Percentiles rank a stretch among this genome's conserved stretches.
Conservation (phyloP, 2,113 vertebrate species). For the Syngnathus typhle region DNA sequence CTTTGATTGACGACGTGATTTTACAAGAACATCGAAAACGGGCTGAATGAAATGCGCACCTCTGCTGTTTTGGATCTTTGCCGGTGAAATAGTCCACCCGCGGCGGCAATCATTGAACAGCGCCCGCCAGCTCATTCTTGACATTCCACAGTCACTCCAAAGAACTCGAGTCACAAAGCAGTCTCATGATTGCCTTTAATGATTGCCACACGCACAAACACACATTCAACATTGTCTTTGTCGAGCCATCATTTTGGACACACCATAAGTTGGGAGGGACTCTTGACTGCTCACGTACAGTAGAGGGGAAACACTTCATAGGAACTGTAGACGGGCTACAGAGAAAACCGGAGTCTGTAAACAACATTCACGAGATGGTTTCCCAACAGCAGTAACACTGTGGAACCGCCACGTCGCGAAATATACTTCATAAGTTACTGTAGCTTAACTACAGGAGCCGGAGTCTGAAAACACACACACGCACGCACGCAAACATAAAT, state of each 20-base stretch:
- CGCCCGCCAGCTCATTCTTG: constrained; percentile 6
- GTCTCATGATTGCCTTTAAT: constrained; percentile 45
- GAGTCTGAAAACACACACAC: constrained; percentile 42
- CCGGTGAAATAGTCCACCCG: constrained; percentile 13
- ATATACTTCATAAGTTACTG: constrained; percentile 57
- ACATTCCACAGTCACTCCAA: constrained; percentile 24
- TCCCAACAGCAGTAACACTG: constrained; percentile 6
- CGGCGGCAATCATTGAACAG: constrained; percentile 24
- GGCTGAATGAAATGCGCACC: background rate
- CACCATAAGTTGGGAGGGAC: background rate
- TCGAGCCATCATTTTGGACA: background rate
- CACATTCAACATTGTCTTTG: background rate
- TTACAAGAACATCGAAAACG: no score
- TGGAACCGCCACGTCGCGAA: constrained; percentile 6
- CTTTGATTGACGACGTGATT: constrained; percentile 15
- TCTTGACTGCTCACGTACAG: constrained; percentile 9
- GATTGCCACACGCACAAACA: constrained; percentile 16
- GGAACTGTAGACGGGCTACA: constrained; percentile 57
- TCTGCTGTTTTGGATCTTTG: background rate
- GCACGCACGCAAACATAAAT: background rate
- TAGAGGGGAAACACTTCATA: constrained; percentile 53
- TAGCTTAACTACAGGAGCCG: constrained; percentile 61
- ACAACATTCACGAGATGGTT: constrained; percentile 25
- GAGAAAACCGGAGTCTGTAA: constrained; percentile 55
- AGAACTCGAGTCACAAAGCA: constrained; percentile 7